A percentile compares a stretch with the other conserved stretches of the same genome.
These are phyloP conservation scores for Ashinkailepas kermadecensis DNA, from an alignment of 2,888 invertebrate species.

Conservation along the genomic window DNA sequence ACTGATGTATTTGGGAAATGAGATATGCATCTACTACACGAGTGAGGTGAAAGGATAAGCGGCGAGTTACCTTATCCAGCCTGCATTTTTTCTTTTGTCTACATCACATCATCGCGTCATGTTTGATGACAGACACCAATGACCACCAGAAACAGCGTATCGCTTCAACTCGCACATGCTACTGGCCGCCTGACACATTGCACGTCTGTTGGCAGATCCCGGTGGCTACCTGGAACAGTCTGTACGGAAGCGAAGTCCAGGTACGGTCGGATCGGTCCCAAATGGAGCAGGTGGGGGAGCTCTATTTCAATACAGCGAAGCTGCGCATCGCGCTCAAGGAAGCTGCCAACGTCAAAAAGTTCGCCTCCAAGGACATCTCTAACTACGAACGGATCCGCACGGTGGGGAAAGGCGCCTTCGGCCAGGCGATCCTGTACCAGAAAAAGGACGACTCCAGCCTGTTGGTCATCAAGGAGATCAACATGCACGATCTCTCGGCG, in stretches of 20 bases:
- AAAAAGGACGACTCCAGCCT: slow-evolving; percentile 54
- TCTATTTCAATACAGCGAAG: slow-evolving; percentile 37
- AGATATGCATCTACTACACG: too few species aligned
- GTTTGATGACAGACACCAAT: too few species aligned
- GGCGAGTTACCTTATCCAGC: too few species aligned
- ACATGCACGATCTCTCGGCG: slow-evolving; percentile 58
- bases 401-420: slow-evolving; percentile 62
- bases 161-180: too few species aligned
- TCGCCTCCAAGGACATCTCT: slow-evolving; percentile 30
- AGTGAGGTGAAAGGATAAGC: too few species aligned
- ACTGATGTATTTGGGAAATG: too few species aligned
- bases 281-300: slow-evolving; percentile 34
- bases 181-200: too few species aligned
- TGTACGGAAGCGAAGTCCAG: slow-evolving; percentile 35
- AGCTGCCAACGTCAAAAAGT: slow-evolving; percentile 34
- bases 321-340: slow-evolving; percentile 34
- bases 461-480: slow-evolving; percentile 67
- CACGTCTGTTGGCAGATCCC: slow-evolving; percentile 33
- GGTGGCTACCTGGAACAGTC: slow-evolving; percentile 35
- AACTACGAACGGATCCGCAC: slow-evolving; percentile 53
- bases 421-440: slow-evolving; percentile 59
- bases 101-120: too few species aligned
- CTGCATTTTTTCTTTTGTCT: too few species aligned
- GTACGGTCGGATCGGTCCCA: slow-evolving; percentile 28
- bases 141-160: too few species aligned